A percentile compares a stretch with the other conserved stretches of the same genome.
Conservation (phyloP, 2,888 invertebrate species). For the Macrosiphum euphorbiae region DNA sequence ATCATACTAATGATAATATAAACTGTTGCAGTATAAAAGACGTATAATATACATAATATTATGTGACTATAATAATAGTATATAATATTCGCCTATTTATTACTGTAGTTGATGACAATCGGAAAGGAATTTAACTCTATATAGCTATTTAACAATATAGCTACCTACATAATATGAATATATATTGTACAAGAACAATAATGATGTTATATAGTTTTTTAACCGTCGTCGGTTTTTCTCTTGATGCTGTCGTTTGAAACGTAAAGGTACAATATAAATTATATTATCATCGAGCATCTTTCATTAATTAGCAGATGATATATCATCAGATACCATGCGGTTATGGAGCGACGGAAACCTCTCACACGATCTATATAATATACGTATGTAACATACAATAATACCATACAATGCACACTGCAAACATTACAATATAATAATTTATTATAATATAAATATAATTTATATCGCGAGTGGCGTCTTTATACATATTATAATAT, state of each 20-base stretch:
- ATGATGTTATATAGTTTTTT: background rate
- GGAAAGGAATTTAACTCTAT: background rate
- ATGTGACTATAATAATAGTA: no score
- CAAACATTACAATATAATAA: background rate
- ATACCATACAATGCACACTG: background rate
- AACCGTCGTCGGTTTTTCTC: background rate
- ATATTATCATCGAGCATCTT: background rate
- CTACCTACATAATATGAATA: no score
- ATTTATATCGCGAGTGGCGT: background rate
- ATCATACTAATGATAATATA: background rate
- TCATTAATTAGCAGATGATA: constrained; percentile 4
- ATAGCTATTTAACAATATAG: no score
- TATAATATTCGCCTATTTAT: background rate
- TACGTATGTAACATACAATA: background rate
- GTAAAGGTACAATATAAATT: background rate
- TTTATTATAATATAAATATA: background rate
- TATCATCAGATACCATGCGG: background rate
- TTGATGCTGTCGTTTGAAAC: background rate
- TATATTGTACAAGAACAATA: background rate
- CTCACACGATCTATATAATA: background rate
- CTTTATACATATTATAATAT: background rate
- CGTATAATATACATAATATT: no score
- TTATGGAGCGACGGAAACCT: background rate
- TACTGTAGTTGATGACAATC: background rate
- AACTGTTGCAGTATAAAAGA: background rate